A percentile compares a stretch with the other conserved stretches of the same genome.
Conservation (phyloP, 2,888 invertebrate species). For the Eupithecia subumbrata region DNA sequence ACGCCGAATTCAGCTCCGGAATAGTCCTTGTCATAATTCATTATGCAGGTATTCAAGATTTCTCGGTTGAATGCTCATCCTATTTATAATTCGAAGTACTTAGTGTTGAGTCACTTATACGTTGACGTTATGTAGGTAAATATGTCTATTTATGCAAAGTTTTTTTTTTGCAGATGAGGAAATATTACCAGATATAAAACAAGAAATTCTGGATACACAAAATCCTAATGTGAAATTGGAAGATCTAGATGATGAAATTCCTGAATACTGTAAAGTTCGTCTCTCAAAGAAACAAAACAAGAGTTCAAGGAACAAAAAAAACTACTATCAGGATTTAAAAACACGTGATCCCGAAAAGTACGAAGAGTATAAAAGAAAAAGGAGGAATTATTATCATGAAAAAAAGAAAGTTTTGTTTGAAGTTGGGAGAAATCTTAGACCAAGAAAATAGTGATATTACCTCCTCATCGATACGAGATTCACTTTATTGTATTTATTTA, state of each 20-base stretch:
- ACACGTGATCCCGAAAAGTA: background rate
- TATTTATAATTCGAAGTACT: no score
- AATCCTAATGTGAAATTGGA: background rate
- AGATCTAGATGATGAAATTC: background rate
- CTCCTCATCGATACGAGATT: background rate
- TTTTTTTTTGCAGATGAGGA: conserved; percentile 8
- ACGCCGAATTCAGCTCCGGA: no score
- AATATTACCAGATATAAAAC: conserved; percentile 7
- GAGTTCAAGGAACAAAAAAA: background rate
- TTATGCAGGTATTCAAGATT: no score
- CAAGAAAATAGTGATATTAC: background rate
- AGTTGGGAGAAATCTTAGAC: background rate
- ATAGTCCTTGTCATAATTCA: no score
- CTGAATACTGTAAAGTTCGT: background rate
- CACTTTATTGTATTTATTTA: background rate
- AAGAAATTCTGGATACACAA: background rate
- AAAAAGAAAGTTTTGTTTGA: conserved; percentile 1
- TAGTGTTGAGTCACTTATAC: no score
- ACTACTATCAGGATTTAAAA: background rate
- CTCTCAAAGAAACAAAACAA: background rate
- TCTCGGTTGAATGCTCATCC: no score
- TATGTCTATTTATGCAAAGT: background rate
- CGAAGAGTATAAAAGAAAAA: conserved; percentile 14
- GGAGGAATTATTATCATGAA: conserved; percentile 1
- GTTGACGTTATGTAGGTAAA: background rate